A percentile compares a stretch with the other conserved stretches of the same genome.
Evolutionary conservation across 2,113 vertebrate species (phyloP).

Genomic region (Lophura nycthemera): DNA sequence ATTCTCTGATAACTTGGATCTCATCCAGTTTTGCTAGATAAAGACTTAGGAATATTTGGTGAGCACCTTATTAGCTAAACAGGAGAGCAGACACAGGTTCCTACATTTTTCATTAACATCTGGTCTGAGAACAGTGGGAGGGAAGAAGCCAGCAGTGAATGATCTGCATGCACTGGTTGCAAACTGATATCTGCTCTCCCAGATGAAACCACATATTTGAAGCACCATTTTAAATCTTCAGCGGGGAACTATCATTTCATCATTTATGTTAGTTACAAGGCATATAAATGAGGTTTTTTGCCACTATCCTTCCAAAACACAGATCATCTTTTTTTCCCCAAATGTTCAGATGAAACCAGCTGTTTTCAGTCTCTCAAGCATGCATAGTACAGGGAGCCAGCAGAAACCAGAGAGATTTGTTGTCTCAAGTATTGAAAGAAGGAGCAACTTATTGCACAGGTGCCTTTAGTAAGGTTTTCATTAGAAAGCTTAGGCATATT

Average conservation of each 20-base stretch:
- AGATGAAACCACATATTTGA: constrained; percentile 34
- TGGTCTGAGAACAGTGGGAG: constrained; percentile 52
- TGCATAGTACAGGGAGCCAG: rapidly evolving
- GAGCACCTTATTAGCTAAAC: constrained; percentile 47
- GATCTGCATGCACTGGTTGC: background rate
- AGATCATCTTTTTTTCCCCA: background rate
- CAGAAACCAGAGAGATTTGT: background rate
- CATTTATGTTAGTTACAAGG: constrained; percentile 39
- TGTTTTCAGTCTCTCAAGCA: background rate
- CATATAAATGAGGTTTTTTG: background rate
- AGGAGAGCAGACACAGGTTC: background rate
- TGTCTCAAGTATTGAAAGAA: background rate
- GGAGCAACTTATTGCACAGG: background rate
- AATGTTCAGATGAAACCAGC: background rate
- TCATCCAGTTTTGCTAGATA: constrained; percentile 49
- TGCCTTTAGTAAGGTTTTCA: background rate
- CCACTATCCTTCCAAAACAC: background rate
- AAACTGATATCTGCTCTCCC: constrained; percentile 38
- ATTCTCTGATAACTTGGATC: constrained; percentile 59
- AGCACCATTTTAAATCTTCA: constrained; percentile 61
- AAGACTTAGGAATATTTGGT: constrained; percentile 40
- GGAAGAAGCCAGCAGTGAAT: background rate
- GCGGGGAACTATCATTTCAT: constrained; percentile 39
- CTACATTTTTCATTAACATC: constrained; percentile 61
- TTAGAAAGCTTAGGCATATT: background rate